phyloP scores from a whole-genome alignment of 2,113 vertebrate genomes.

The Spermophilus dauricus region DNA sequence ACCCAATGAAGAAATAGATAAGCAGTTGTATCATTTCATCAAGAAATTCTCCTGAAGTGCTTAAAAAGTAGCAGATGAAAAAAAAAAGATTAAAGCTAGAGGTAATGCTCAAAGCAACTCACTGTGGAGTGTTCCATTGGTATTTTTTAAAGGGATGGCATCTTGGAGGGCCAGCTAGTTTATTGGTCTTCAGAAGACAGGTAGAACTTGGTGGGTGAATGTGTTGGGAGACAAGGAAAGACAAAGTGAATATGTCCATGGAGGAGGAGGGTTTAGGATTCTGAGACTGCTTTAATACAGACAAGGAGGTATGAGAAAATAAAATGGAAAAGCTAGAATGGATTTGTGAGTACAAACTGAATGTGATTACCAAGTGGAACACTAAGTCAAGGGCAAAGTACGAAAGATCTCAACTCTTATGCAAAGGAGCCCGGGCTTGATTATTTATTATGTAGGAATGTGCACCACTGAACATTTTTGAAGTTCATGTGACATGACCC shows the following conservation, averaged over 20 bases:
- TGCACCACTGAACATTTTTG: background rate
- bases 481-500: background rate
- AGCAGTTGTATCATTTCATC: background rate
- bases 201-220: background rate
- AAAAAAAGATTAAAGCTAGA: background rate
- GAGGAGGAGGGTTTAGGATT: accelerated
- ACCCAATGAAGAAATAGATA: constrained; percentile 88
- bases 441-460: background rate
- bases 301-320: background rate
- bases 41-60: background rate
- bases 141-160: background rate
- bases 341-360: background rate
- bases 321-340: accelerated
- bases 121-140: accelerated
- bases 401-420: background rate
- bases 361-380: background rate
- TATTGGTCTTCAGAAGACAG: background rate
- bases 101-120: background rate
- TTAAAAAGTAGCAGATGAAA: background rate
- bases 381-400: background rate
- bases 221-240: accelerated
- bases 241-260: accelerated
- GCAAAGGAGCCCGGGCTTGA: background rate
- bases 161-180: too few relatives aligned
- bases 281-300: background rate